Base-by-base conservation (phyloP, 1,140 invertebrate species). In the Macrosteles quadrilineatus region DNA sequence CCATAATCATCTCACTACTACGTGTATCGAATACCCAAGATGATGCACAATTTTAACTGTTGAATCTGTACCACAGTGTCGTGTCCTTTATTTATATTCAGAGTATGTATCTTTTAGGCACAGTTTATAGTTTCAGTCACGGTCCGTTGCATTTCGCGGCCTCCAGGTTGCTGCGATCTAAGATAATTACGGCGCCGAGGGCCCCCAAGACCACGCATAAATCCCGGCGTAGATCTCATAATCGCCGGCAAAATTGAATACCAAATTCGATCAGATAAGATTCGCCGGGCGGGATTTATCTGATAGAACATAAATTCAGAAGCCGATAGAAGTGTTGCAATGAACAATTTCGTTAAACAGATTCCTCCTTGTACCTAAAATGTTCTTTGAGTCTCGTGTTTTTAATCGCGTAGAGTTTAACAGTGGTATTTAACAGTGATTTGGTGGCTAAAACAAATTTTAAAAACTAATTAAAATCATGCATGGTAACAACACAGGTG, bases 201-300 rank as follows among this genome's bases (percentile, higher is more conserved):
- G 55, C 14, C 25, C 21, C 23, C 55, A 59, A 14, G 23, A 59
- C 12, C 23, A 23, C 55, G 21, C 55, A 29, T 59, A 59, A 59
- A 59, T 59, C 55, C 21, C 25, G 23, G 6, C n/a, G n/a, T 25
- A 30, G 23, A 59, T 59, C 55, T 29, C 21, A 27, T 59, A 30
- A 59, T 29, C 25, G 21, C 55, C 55, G 27, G n/a, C 55, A 59
- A 59, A 59, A 59, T 59, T 59, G 55, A 59, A 59, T 59, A 59
- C 55, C 55, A 59, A 59, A 59, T 59, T 59, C n/a, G 23, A 59
- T 59, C 55, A 6, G 55, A 59, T 59, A 59, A 59, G 55, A n/a
- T 4, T 29, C 27, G 6, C 21, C 25, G n/a, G 14, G 14, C n/a
- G 23, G 27, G 55, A 59, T 30, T 59, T 59, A 59, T 59, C 55